A percentile compares a stretch with the other conserved stretches of the same genome.
Evolutionary conservation across 1,140 invertebrate genomes (phyloP).

Genomic region (Drusus annulatus): DNA sequence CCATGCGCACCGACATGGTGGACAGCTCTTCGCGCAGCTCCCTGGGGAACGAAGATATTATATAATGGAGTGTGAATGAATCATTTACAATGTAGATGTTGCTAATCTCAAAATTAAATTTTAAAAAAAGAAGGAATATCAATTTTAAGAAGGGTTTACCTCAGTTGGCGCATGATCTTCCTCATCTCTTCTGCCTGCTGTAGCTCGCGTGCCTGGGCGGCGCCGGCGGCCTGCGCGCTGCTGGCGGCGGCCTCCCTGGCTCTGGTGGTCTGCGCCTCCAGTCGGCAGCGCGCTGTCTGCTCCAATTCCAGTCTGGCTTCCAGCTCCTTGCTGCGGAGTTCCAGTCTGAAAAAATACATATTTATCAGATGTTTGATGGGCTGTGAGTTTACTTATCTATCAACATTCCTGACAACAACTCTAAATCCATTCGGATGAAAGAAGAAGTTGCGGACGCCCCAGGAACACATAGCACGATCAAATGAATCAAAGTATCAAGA

Average conservation of each 20-base stretch:
- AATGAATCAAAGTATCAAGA: no score
- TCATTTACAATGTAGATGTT: no score
- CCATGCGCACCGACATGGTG: conserved; percentile 61
- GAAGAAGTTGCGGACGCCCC: no score
- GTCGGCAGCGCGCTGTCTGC: conserved; percentile 84
- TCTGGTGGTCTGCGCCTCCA: conserved; percentile 88
- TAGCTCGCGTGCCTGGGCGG: conserved; percentile 80
- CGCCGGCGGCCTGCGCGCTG: conserved; percentile 81
- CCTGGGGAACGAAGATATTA: conserved; percentile 50
- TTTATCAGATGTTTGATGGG: no score
- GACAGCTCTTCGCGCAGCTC: conserved; percentile 68
- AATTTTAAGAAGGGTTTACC: no score
- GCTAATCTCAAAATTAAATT: no score
- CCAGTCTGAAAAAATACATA: conserved; percentile 69
- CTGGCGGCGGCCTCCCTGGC: conserved; percentile 89
- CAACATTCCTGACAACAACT: no score
- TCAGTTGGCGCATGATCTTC: conserved; percentile 66
- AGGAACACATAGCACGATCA: not conserved
- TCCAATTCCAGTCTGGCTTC: conserved; percentile 93
- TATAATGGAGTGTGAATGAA: no score
- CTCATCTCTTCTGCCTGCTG: conserved; percentile 83
- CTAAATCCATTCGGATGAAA: no score
- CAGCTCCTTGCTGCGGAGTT: conserved; percentile 88
- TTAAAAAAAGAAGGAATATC: no score
- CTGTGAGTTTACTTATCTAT: no score